phyloP scores from a whole-genome alignment of 2,797 vertebrate genomes.

The Diceros bicornis region DNA sequence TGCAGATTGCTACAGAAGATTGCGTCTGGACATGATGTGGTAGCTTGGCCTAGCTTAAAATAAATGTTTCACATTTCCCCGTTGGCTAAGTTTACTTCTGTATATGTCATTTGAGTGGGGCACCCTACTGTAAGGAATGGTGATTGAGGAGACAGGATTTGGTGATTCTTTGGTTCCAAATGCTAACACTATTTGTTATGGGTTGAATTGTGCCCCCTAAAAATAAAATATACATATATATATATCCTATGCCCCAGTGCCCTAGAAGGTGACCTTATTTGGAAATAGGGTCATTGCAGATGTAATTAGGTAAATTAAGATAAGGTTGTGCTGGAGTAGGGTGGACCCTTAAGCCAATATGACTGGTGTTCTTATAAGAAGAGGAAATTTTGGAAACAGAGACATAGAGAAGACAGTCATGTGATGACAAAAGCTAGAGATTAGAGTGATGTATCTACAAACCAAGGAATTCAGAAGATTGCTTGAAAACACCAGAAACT shows the following conservation, averaged over 20 bases:
- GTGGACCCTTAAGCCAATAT: not conserved
- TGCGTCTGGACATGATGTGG: not conserved
- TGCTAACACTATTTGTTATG: not conserved
- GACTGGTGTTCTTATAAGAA: not conserved
- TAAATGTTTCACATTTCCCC: not conserved
- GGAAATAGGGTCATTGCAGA: not conserved
- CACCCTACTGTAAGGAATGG: not conserved
- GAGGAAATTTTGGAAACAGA: not conserved
- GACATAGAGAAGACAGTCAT: not conserved
- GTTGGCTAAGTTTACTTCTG: not conserved
- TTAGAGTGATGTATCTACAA: not conserved
- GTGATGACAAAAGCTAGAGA: not conserved
- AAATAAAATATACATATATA: not conserved
- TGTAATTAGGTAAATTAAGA: not conserved
- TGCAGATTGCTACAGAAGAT: not conserved
- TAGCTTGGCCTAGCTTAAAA: not conserved
- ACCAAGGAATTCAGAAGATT: not conserved
- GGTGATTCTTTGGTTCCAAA: not conserved
- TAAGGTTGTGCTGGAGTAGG: not conserved
- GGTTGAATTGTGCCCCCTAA: not conserved
- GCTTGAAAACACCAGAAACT: not conserved
- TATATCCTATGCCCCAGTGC: not conserved
- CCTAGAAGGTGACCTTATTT: not conserved
- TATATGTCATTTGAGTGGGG: not conserved
- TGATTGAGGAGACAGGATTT: not conserved